These are phyloP conservation scores for Epirrhoe tristata DNA, from an alignment of 2,888 invertebrate species.

Conservation along the genomic window DNA sequence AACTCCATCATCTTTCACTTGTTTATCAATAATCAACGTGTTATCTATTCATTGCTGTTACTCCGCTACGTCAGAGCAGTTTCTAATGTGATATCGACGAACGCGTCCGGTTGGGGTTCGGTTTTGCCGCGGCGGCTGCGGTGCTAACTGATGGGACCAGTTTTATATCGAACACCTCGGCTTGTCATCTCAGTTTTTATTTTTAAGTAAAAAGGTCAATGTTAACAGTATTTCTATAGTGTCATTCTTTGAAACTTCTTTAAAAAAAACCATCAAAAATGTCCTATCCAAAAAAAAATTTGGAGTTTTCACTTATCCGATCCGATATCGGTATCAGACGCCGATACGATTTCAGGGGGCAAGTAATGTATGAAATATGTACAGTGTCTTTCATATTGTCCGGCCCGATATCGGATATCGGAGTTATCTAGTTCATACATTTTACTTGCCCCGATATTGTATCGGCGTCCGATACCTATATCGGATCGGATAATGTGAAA, in stretches of 20 bases:
- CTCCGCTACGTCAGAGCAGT: conserved; percentile 53
- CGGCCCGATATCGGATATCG: too few relatives aligned
- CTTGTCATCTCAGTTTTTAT: conserved; percentile 25
- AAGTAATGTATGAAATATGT: too few relatives aligned
- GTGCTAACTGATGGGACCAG: conserved; percentile 51
- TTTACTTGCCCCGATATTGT: too few relatives aligned
- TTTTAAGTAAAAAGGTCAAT: conserved; percentile 10
- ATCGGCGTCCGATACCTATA: too few relatives aligned
- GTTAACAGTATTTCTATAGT: neutral
- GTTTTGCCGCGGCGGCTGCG: conserved; percentile 52
- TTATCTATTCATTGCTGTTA: conserved; percentile 24
- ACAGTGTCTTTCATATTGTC: too few relatives aligned
- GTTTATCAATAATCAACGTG: neutral
- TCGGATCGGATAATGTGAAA: too few relatives aligned
- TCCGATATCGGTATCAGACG: too few relatives aligned
- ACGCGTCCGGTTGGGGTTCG: conserved; percentile 64
- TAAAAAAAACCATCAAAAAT: neutral
- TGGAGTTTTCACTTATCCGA: too few relatives aligned
- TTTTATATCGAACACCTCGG: conserved; percentile 51
- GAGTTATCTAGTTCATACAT: too few relatives aligned
- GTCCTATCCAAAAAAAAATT: neutral
- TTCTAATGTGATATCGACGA: conserved; percentile 71
- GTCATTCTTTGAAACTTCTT: neutral
- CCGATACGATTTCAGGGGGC: too few relatives aligned
- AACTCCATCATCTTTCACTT: conserved; percentile 1